Percentiles rank a stretch among this genome's conserved stretches.
Evolutionary conservation across 2,888 invertebrate species (phyloP).

Genomic region (Ormyrus thymus): DNA sequence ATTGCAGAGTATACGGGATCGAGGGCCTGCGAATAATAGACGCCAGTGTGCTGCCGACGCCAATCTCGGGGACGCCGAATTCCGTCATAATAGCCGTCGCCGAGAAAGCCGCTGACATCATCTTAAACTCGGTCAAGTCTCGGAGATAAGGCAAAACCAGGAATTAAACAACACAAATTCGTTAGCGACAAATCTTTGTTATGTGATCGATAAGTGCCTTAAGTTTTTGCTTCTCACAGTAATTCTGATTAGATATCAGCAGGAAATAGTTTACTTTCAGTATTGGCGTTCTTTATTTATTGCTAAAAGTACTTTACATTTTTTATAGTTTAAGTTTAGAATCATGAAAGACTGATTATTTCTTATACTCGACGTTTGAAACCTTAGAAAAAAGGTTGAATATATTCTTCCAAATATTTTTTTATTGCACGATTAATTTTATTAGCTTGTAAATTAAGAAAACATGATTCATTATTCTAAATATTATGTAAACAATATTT

Average conservation of each 20-base stretch:
- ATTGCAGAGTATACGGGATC: conserved; percentile 80
- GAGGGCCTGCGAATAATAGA: conserved; percentile 84
- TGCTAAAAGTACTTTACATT: no score
- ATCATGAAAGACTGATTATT: no score
- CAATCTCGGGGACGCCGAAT: conserved; percentile 86
- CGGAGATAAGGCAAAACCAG: neutral
- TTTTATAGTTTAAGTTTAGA: no score
- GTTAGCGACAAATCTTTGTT: conserved; percentile 1
- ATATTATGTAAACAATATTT: neutral
- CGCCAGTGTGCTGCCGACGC: conserved; percentile 87
- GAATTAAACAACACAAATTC: neutral
- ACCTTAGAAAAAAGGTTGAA: no score
- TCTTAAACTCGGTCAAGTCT: conserved; percentile 62
- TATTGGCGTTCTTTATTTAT: no score
- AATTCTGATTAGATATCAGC: conserved; percentile 31
- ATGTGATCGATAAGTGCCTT: conserved; percentile 36
- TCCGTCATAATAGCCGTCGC: conserved; percentile 82
- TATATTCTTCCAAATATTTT: no score
- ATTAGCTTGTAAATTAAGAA: no score
- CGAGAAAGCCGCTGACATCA: conserved; percentile 80
- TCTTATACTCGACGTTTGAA: no score
- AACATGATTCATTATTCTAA: no score
- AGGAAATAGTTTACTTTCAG: conserved; percentile 8
- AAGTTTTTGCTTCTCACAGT: neutral
- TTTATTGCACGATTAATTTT: no score